Base-by-base conservation (phyloP, 2,888 invertebrate genomes). In the Syrphus vitripennis region DNA sequence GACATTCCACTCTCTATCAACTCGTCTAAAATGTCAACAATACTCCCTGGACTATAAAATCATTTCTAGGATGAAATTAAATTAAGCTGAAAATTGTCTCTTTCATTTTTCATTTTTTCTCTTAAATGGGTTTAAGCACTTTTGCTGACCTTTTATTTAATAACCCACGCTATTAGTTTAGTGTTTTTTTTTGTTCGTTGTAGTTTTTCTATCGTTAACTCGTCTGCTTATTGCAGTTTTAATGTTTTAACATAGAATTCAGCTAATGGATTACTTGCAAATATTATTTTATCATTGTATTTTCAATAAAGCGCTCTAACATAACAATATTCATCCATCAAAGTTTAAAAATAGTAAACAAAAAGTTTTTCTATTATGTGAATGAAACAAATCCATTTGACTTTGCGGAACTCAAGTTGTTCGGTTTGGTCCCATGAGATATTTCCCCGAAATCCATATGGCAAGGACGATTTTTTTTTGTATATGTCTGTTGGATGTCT, bases 401-500 rank as follows among this genome's bases (percentile, higher is more conserved):
- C 45, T 45, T n/a, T 12, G 2, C 9, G 29, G 12, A 29, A n/a
- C 14, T 31, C 19, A 63, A 26, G 42, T 26, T 29, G 4, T 45
- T 19, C 5, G 0, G 4, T 45, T 19, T 3, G 0, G 45, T 45
- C 65, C 45, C 65, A 45, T 29, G 67, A 71, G 71, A 72, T 78
- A 61, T 78, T 61, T 29, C 10, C 14, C 26, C 3, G 12, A 34
- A 77, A 50, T 67, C 40, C 50, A 67, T 26, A 57, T 83, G 78
- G 55, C 72, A 78, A 10, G 61, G 45, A 55, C 42, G 42, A 63
- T 63, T 63, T 63, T 24, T 55, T 45, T 63, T 45, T 29, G 63
- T 59, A 69, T 53, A 78, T 72, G 53, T 61, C 10, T 78, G 72
- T 74, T 78, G 61, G 61, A 45, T 69, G 72, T 83, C 67, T 53